Evolutionary conservation across 2,113 vertebrate genomes (phyloP).

Genomic region (Potamarius usumacintae): DNA sequence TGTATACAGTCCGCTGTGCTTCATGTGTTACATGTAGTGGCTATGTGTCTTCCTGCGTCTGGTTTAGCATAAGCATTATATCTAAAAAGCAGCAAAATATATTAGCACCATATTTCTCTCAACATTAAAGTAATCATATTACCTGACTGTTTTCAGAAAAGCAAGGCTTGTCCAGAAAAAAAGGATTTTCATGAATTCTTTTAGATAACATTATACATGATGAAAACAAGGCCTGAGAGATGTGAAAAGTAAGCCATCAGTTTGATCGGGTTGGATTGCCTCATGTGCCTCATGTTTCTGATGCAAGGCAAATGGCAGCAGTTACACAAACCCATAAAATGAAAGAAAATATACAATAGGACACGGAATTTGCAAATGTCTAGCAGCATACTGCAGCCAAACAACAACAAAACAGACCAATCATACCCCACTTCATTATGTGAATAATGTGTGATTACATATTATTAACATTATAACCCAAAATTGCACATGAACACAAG

Average conservation of each 20-base stretch:
- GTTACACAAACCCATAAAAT: background rate
- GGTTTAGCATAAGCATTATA: background rate
- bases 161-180: background rate
- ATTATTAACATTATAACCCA: too few relatives aligned
- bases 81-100: background rate
- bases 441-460: too few relatives aligned
- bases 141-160: background rate
- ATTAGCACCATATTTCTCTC: constrained; percentile 11
- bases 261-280: background rate
- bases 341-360: background rate
- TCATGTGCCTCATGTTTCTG: background rate
- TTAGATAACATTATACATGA: background rate
- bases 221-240: background rate
- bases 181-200: background rate
- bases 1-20: background rate
- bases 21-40: background rate
- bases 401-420: background rate
- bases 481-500: too few relatives aligned
- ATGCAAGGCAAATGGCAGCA: background rate
- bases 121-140: background rate
- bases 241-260: background rate
- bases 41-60: background rate
- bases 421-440: background rate
- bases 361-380: too few relatives aligned
- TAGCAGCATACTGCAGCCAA: too few relatives aligned